Base-by-base conservation (phyloP, 2,888 invertebrate genomes). In the Leptopterna dolabrata region DNA sequence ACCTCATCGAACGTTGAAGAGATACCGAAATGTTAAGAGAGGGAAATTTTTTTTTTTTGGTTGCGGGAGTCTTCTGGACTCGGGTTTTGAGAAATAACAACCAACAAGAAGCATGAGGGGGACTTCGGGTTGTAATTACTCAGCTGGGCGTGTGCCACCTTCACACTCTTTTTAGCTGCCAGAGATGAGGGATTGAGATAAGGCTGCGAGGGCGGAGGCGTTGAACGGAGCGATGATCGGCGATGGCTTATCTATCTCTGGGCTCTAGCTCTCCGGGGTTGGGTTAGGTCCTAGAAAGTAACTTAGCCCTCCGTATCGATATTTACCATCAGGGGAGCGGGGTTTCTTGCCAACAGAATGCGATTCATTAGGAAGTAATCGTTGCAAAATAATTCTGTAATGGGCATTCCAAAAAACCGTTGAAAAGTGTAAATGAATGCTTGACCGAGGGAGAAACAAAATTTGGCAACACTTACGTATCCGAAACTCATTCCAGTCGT, bases 91-190 rank as follows among this genome's bases (percentile, higher is more conserved):
- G 63, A 19, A 81, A 30, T 71, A 83, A 83, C 83, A 71, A 63
- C 70, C 83, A 83, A 83, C 83, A 71, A 63, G 83, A 16, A 83
- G 19, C 41, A 63, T 43, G 63, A 36, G 19, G 73, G 73, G 73
- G 29, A 73, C 73, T 14, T 16, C 43, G 83, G 41, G 30, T 83
- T 63, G 47, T 83, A 83, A 83, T 83, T 83, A 83, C 83, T 83
- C 71, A 83, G 71, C 43, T 36, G 83, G 83, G 83, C 83, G 83
- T 83, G 83, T 70, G 63, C 81, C 83, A 83, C 83, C 83, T 70
- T 82, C 70, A 83, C 83, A 83, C 70, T 78, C 24, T 78, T 71
- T n/a, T 78, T 41, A 45, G 24, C 43, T 16, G 78, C 24, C 7
- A 45, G 78, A 78, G 78, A 78, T 78, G 78, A 43, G 45, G 41